Percentiles rank a stretch among this genome's conserved stretches.
Evolutionary conservation across 2,113 vertebrate species (phyloP).

Genomic region (Nerophis lumbriciformis): DNA sequence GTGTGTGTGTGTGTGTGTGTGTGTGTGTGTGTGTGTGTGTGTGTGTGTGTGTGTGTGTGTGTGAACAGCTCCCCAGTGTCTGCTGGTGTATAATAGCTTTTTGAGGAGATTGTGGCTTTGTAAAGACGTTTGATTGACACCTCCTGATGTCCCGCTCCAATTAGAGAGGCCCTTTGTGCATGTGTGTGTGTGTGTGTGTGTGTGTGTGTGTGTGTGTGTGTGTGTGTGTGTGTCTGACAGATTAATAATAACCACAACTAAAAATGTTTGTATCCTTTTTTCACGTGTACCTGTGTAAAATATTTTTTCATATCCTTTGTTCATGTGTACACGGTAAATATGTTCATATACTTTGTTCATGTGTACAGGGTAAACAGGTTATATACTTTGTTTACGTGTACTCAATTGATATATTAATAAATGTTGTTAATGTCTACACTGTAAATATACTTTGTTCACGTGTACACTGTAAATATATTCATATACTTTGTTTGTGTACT

Average conservation of each 20-base stretch:
- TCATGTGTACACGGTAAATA: neutral
- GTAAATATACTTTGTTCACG: too few species aligned
- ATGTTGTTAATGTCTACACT: too few species aligned
- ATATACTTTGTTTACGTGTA: too few species aligned
- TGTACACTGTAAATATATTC: too few species aligned
- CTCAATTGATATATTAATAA: too few species aligned
- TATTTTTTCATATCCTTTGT: too few species aligned
- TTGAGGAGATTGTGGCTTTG: conserved; percentile 59
- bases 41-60: conserved; percentile 22
- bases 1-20: conserved; percentile 19
- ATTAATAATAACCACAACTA: too few species aligned
- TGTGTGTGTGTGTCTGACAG: neutral
- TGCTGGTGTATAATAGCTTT: conserved; percentile 61
- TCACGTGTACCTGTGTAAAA: too few species aligned
- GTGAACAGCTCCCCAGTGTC: conserved; percentile 32
- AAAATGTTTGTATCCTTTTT: too few species aligned
- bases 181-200: conserved; percentile 26
- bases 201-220: conserved; percentile 13
- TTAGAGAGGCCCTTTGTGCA: conserved; percentile 47
- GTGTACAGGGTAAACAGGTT: too few species aligned
- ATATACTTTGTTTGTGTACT: too few species aligned
- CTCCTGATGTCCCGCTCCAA: conserved; percentile 63
- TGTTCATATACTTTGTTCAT: too few species aligned
- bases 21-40: conserved; percentile 23
- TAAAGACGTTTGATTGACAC: conserved; percentile 65